Evolutionary conservation across 2,888 invertebrate species (phyloP).

Genomic region (Cenopis cana): DNA sequence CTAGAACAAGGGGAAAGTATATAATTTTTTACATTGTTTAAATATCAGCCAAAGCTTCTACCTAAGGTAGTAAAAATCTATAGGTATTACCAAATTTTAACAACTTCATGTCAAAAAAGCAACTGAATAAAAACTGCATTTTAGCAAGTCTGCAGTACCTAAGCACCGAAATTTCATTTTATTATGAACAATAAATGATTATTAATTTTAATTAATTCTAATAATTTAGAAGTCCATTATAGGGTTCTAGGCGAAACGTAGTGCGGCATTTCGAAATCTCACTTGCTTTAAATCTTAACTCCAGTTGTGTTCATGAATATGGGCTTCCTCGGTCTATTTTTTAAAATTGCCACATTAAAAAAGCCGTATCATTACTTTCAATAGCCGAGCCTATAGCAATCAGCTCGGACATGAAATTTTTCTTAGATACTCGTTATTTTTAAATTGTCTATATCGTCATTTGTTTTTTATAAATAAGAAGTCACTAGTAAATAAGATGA

Average conservation of each 20-base stretch:
- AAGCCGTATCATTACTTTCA: neutral
- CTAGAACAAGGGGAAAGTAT: slow-evolving; percentile 6
- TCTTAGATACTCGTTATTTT: slow-evolving; percentile 16
- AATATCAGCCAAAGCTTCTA: too few relatives aligned
- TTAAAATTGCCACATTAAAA: neutral
- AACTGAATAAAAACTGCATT: too few relatives aligned
- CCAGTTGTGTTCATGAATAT: slow-evolving; percentile 1
- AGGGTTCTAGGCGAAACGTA: slow-evolving; percentile 12
- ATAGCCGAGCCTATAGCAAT: slow-evolving; percentile 10
- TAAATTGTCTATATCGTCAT: slow-evolving; percentile 4
- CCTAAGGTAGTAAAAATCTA: too few relatives aligned
- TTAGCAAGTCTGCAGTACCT: too few relatives aligned
- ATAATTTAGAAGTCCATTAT: neutral
- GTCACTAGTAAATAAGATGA: slow-evolving; percentile 13
- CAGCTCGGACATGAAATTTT: neutral
- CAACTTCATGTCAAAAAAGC: too few relatives aligned
- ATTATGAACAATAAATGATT: too few relatives aligned
- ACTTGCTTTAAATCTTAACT: slow-evolving; percentile 16
- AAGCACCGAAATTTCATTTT: too few relatives aligned
- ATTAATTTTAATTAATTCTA: too few relatives aligned
- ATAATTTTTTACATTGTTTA: too few relatives aligned
- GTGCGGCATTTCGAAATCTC: slow-evolving; percentile 37
- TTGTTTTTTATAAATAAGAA: neutral
- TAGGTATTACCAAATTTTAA: too few relatives aligned
- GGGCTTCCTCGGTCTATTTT: neutral